Evolutionary conservation across 2,888 invertebrate species (phyloP).

Genomic region (Epicampocera succincta): DNA sequence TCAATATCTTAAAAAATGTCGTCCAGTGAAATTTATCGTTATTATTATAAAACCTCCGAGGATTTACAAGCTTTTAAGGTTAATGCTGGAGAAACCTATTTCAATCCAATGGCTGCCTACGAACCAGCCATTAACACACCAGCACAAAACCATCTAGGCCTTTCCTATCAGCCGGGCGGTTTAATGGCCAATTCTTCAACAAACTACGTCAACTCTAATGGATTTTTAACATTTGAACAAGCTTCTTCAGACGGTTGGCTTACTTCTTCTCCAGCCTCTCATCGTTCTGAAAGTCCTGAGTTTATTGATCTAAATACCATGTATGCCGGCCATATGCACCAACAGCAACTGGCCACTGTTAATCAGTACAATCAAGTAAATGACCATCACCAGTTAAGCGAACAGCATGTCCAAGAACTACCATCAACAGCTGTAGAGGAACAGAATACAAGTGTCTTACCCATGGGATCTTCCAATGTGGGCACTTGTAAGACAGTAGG

Average conservation of each 20-base stretch:
- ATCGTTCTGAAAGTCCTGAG: conserved; percentile 81
- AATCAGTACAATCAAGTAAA: conserved; percentile 34
- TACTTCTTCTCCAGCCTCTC: conserved; percentile 81
- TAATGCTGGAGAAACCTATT: conserved; percentile 75
- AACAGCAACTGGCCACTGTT: conserved; percentile 27
- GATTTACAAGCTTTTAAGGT: conserved; percentile 79
- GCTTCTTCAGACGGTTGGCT: conserved; percentile 82
- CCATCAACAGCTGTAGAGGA: conserved; percentile 11
- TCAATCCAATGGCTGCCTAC: conserved; percentile 80
- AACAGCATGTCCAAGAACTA: conserved; percentile 24
- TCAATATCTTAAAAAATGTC: conserved; percentile 74
- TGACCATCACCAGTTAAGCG: conserved; percentile 11
- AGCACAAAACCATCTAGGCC: conserved; percentile 54
- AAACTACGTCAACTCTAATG: conserved; percentile 75
- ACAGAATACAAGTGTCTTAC: neutral
- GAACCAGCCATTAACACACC: conserved; percentile 73
- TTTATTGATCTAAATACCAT: conserved; percentile 80
- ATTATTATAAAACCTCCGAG: conserved; percentile 81
- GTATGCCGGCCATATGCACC: conserved; percentile 70
- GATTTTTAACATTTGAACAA: conserved; percentile 80
- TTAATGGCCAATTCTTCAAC: conserved; percentile 71
- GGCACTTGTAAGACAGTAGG: conserved; percentile 78
- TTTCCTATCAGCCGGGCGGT: conserved; percentile 74
- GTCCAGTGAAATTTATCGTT: conserved; percentile 81
- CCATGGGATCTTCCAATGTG: conserved; percentile 78